These are phyloP conservation scores for Euplagia quadripunctaria DNA, from an alignment of 2,888 invertebrate species.

Conservation along the genomic window DNA sequence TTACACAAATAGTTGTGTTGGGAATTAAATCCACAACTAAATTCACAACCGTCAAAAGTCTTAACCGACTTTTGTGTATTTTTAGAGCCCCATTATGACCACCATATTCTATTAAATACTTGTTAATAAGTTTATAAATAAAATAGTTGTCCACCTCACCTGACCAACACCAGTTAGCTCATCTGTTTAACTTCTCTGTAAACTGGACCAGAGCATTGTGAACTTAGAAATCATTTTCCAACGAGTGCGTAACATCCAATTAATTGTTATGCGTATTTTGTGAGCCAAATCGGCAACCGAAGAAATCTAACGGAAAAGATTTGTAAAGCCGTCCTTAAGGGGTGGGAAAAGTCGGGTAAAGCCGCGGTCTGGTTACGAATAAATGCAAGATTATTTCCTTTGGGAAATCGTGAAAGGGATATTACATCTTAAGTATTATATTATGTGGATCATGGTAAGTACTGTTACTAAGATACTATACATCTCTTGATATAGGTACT, in stretches of 20 bases:
- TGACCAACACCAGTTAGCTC: no score
- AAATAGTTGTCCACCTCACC: no score
- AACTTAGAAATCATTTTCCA: background rate
- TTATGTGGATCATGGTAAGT: background rate
- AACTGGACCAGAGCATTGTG: no score
- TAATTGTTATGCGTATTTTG: conserved; percentile 11
- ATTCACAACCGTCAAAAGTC: no score
- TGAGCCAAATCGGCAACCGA: conserved; percentile 8
- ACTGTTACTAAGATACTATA: background rate
- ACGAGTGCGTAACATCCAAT: background rate
- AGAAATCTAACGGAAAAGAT: conserved; percentile 4
- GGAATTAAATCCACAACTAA: no score
- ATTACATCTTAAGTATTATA: conserved; percentile 8
- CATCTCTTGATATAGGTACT: no score
- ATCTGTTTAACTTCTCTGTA: no score
- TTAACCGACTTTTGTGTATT: no score
- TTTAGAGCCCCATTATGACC: no score
- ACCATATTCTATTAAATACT: no score
- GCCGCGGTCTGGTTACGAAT: conserved; percentile 13
- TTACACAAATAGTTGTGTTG: no score
- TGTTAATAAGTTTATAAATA: no score
- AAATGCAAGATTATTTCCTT: conserved; percentile 16
- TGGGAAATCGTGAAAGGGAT: conserved; percentile 14
- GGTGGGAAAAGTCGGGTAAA: background rate
- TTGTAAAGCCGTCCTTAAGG: conserved; percentile 7